A percentile compares a stretch with the other conserved stretches of the same genome.
Evolutionary conservation across 1,140 invertebrate species (phyloP).

Genomic region (Branchinecta lindahli): DNA sequence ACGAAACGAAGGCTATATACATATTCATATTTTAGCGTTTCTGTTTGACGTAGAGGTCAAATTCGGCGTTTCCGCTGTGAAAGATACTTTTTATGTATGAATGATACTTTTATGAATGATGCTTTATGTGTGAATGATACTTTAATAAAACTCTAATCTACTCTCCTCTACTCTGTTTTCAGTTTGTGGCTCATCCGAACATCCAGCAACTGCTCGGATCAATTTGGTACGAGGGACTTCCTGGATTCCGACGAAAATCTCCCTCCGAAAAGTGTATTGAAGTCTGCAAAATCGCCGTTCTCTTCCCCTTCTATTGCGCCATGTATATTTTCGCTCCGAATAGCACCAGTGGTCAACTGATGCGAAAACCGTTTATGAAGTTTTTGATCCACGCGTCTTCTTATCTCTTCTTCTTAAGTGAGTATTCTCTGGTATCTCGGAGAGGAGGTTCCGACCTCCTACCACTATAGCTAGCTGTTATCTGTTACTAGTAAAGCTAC

Average conservation of each 20-base stretch:
- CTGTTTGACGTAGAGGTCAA: too few relatives aligned
- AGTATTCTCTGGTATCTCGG: too few relatives aligned
- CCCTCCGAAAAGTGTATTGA: conserved; percentile 47
- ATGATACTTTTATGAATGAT: too few relatives aligned
- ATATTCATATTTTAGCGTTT: too few relatives aligned
- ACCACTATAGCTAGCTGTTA: too few relatives aligned
- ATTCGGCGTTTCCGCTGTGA: too few relatives aligned
- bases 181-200: conserved; percentile 86
- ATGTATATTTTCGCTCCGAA: conserved; percentile 64
- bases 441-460: too few relatives aligned
- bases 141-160: too few relatives aligned
- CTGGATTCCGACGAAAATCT: conserved; percentile 65
- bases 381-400: conserved; percentile 81
- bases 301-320: conserved; percentile 71
- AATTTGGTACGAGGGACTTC: conserved; percentile 82
- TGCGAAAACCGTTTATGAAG: conserved; percentile 85
- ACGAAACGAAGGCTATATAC: too few relatives aligned
- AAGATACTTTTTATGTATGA: too few relatives aligned
- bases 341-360: conserved; percentile 52
- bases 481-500: too few relatives aligned
- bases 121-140: too few relatives aligned
- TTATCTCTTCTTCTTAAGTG: conserved; percentile 76
- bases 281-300: conserved; percentile 50
- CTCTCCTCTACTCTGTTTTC: conserved; percentile 26
- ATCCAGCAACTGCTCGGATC: conserved; percentile 77